phyloP scores from a whole-genome alignment of 1,140 invertebrate species.

The Phymorhynchus buccinoides region DNA sequence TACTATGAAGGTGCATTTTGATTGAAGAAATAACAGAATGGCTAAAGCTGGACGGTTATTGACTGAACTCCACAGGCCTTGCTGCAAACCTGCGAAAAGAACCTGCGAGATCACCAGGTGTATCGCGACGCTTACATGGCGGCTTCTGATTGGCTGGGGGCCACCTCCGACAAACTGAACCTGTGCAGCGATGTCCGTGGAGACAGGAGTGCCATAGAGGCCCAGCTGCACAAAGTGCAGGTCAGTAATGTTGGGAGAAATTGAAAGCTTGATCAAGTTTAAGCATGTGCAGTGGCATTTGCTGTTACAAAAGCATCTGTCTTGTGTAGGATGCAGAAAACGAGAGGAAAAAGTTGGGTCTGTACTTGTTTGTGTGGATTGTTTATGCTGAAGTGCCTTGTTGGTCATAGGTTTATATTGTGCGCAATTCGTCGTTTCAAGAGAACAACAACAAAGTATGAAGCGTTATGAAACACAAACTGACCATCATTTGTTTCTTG shows the following conservation, averaged over 20 bases:
- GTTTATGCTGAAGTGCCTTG: no score
- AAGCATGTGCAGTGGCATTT: not conserved
- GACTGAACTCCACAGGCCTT: slow-evolving; percentile 79
- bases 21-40: not conserved
- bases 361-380: no score
- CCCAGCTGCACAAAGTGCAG: slow-evolving; percentile 90
- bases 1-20: not conserved
- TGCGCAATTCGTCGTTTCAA: no score
- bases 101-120: slow-evolving; percentile 85
- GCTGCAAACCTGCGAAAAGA: slow-evolving; percentile 87
- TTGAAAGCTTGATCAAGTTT: not conserved
- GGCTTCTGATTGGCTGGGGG: slow-evolving; percentile 77
- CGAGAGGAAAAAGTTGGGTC: no score
- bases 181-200: slow-evolving; percentile 90
- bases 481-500: no score
- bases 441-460: no score
- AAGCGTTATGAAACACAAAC: no score
- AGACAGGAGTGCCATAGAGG: slow-evolving; percentile 91
- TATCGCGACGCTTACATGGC: slow-evolving; percentile 68
- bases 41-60: no score
- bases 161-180: slow-evolving; percentile 87
- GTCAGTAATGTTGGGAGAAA: slow-evolving; percentile 48
- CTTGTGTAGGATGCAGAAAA: no score
- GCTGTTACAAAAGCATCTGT: no score
- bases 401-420: no score